Base-by-base conservation (phyloP, 2,113 vertebrate species). In the Pipra filicauda region DNA sequence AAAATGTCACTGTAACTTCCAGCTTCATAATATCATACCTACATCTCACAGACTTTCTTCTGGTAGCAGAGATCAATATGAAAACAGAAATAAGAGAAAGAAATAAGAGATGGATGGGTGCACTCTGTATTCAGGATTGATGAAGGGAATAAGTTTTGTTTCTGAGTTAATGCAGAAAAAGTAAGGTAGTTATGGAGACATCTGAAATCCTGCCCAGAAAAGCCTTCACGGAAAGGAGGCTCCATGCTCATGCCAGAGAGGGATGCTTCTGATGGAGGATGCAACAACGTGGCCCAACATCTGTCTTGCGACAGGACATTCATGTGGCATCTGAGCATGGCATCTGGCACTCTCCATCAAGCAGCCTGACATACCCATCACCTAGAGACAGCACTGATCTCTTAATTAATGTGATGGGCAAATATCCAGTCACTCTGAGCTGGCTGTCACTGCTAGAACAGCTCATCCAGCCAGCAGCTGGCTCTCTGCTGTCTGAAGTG, bases 71-170 rank as follows among this genome's bases (percentile, higher is more conserved):
- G 58, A 93, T 79, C 58, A 79, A 61, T 58, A 91, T 51, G 24
- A 58, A 94, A 91, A 79, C 26, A 83, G 70, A 95, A 89, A 88
- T 3, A 88, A n/a, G 62, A 91, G 77, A 83, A 61, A 77, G 44
- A 64, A 88, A 58, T 33, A 49, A 69, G 37, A 74, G 69, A 75
- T 71, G 35, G 79, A 67, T 78, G 27, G 23, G 22, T 75, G 49
- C 12, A n/a, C 10, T 86, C 81, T 84, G 31, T 46, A 30, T 89
- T 91, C 84, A 70, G 35, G 44, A 72, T 52, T 81, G 62, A 82
- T 82, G 44, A 92, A 49, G 5, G 3, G 39, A 78, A 41, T 57
- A 41, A 57, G 8, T 83, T 95, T 89, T 89, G 15, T 28, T 52
- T 66, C 62, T 88, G 62, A 88, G 24, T 72, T 61, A 85, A 85